Evolutionary conservation across 2,797 vertebrate genomes (phyloP).

Genomic region (Acridotheres tristis): DNA sequence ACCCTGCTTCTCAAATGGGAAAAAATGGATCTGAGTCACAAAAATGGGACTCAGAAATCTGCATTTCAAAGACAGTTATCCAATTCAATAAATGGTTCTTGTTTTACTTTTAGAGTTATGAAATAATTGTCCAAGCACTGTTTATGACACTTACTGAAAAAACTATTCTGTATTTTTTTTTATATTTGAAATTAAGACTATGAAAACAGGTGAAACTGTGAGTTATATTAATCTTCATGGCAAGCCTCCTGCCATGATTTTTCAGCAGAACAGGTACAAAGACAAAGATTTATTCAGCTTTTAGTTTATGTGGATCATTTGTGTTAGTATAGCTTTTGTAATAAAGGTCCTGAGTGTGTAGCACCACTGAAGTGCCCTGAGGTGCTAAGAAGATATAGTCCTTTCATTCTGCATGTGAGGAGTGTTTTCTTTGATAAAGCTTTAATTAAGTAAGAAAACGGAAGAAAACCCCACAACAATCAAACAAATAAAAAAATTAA

Average conservation of each 20-base stretch:
- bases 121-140: neutral
- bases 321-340: neutral
- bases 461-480: fast-evolving
- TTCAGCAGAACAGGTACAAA: neutral
- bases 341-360: neutral
- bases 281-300: neutral
- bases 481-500: neutral
- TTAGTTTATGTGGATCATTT: neutral
- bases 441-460: neutral
- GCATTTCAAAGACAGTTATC: neutral
- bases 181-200: neutral
- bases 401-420: neutral
- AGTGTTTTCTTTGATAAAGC: neutral
- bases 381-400: neutral
- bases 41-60: neutral
- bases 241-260: neutral
- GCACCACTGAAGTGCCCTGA: neutral
- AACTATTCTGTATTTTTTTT: neutral
- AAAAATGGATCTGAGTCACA: neutral
- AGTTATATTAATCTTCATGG: neutral
- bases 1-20: neutral
- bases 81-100: neutral
- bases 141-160: neutral
- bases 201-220: neutral
- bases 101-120: neutral